Evolutionary conservation across 2,797 vertebrate genomes (phyloP), one percentile per base, ranked within the genome.

Genomic region (Brachyrhaphis roseni): DNA sequence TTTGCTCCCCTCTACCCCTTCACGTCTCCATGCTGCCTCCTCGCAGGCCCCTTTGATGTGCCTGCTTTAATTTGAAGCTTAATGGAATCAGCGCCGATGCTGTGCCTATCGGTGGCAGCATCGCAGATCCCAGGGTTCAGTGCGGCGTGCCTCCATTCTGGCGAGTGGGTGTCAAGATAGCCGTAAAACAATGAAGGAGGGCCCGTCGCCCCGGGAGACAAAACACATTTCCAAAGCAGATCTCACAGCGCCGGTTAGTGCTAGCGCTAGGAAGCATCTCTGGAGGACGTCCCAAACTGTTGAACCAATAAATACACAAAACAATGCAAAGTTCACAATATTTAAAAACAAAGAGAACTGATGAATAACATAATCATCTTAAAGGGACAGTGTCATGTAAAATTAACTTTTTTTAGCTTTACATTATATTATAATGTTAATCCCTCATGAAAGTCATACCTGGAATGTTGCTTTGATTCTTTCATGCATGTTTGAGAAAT

Each of bases 11-110:
- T 92, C 84, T 88, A 87, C 43, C 81, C 88, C 87, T 89, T 94
- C 90, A 91, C 88, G 90, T 93, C 89, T 93, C 93, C 90, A 88
- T 90, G 92, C 90, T 89, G 90, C 89, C 91, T 94, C 90, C 91
- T 92, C 89, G 74, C 89, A 87, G 84, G 86, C 90, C 86, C 26
- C 94, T 96, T 95, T 96, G 95, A 95, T 95, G 94, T 96, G 94
- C 90, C 92, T 90, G 90, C 92, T 95, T 96, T 96, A 95, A 96
- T 96, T 96, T 95, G 91, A 91, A 94, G 94, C 93, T 95, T 95
- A 95, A 95, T 95, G 93, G 93, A 95, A 95, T 96, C 94, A 93
- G 92, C 89, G 88, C 89, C 87, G 91, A 91, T 90, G 91, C 94
- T 90, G 91, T 86, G 88, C 92, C 93, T 95, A 96, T 96, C 94